Evolutionary conservation across 1,140 invertebrate species (phyloP), one percentile per base, ranked within the genome.

Genomic region (Pseudomyrmex sp.): DNA sequence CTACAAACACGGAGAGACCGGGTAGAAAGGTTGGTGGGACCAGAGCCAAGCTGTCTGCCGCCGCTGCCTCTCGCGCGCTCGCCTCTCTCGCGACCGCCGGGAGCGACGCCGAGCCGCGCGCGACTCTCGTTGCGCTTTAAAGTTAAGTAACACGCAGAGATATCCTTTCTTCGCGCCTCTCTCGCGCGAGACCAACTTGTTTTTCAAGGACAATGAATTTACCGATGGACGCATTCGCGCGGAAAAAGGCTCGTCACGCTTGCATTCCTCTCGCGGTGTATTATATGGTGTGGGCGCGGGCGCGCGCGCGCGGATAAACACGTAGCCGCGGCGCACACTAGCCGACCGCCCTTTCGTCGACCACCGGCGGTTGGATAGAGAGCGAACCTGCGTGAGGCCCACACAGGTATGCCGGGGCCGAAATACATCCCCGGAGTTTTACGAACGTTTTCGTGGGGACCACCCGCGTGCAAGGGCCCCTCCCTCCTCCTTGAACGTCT

Each of bases 41-140:
- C 89, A 93, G 92, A 93, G 93, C 93, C 93, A 94, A 93, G 93
- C 93, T 93, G 93, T 94, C 93, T 94, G 92, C 91, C 92, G 86
- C 69, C 83, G 62, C 63, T 35, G 89, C 91, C 88, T 92, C 89
- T 89, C 92, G 92, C 92, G 92, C 92, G 91, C 82, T 83, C 83
- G 85, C 80, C 82, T 87, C 89, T 90, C 86, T 59, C 54, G 23
- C 46, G 73, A 46, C 59, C 46, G 48, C 48, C 69, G 69, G 44
- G 65, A 77, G 26, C 59, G 46, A 35, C 35, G 35, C 35, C 59
- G 70, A 12, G 48, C 18, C 70, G 18, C 72, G 35, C 46, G 59
- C 79, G 26, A 54, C 52, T 58, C 82, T 83, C 59, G 61, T 63
- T 35, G 56, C 52, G 61, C 63, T 35, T 35, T 35, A 35, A 35